A percentile compares a stretch with the other conserved stretches of the same genome.
Evolutionary conservation across 2,888 invertebrate genomes (phyloP).

Genomic region (Salpingus planirostris): DNA sequence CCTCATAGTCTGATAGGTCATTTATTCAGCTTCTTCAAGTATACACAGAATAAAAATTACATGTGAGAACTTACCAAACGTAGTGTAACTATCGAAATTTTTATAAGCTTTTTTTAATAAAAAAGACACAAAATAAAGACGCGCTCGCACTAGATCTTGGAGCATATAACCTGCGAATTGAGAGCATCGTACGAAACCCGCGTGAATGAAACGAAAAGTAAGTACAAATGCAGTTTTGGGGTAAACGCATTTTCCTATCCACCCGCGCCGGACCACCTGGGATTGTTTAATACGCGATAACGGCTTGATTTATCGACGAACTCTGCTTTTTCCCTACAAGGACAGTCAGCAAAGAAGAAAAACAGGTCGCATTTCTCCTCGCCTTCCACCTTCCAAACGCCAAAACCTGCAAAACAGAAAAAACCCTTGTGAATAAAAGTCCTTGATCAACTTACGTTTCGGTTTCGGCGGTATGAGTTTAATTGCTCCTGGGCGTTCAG

Average conservation of each 20-base stretch:
- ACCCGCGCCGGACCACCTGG: too few species aligned
- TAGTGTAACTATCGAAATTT: too few species aligned
- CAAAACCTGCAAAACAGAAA: constrained; percentile 28
- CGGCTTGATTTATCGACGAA: too few species aligned
- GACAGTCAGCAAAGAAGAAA: constrained; percentile 22
- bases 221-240: too few species aligned
- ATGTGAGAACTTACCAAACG: constrained; percentile 25
- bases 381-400: constrained; percentile 15
- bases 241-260: too few species aligned
- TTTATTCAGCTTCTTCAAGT: constrained; percentile 22
- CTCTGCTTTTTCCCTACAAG: constrained; percentile 18
- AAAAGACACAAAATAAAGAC: too few species aligned
- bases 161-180: too few species aligned
- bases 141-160: too few species aligned
- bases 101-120: too few species aligned
- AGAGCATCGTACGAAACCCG: too few species aligned
- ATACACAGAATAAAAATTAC: constrained; percentile 20
- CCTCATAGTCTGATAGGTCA: constrained; percentile 23
- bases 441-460: constrained; percentile 71
- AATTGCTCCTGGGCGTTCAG: constrained; percentile 71
- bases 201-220: too few species aligned
- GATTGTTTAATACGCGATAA: too few species aligned
- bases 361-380: constrained; percentile 19
- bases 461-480: constrained; percentile 83
- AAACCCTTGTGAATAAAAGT: constrained; percentile 20